Evolutionary conservation across 2,888 invertebrate genomes (phyloP).

Genomic region (Andrena flavipes): DNA sequence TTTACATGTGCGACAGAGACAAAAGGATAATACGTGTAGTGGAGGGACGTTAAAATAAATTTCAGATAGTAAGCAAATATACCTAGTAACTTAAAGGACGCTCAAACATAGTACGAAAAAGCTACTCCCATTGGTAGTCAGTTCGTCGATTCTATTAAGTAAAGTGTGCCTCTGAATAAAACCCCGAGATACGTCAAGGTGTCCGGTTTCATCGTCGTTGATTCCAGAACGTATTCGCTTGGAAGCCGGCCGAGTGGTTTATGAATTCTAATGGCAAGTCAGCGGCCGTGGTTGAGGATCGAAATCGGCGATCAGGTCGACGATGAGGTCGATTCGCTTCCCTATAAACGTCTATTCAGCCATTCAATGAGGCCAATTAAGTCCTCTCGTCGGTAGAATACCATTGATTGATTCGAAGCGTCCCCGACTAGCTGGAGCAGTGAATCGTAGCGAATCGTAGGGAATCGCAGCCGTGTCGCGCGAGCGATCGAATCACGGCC

Average conservation of each 20-base stretch:
- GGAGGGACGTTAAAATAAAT: no score
- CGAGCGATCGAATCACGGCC: slow-evolving; percentile 25
- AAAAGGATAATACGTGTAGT: no score
- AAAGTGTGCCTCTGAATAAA: no score
- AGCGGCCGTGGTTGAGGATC: not conserved
- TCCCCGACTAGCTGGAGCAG: not conserved
- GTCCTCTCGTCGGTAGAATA: slow-evolving; percentile 31
- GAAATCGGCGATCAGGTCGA: slow-evolving; percentile 10
- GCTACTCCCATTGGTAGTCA: no score
- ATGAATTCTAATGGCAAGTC: slow-evolving; percentile 8
- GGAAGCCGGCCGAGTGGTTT: not conserved
- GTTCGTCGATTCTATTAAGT: no score
- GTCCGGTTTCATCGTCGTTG: not conserved
- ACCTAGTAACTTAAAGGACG: no score
- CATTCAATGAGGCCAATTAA: slow-evolving; percentile 57
- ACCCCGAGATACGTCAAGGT: no score
- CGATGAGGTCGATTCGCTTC: slow-evolving; percentile 30
- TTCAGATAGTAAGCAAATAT: no score
- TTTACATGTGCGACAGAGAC: no score
- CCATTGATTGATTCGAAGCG: slow-evolving; percentile 40
- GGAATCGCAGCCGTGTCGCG: not conserved
- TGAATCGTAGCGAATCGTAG: slow-evolving; percentile 3
- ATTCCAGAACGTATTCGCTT: not conserved
- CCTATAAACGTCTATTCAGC: slow-evolving; percentile 40
- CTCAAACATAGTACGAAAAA: no score